Evolutionary conservation across 2,888 invertebrate species (phyloP).

Genomic region (Pammene aurita): DNA sequence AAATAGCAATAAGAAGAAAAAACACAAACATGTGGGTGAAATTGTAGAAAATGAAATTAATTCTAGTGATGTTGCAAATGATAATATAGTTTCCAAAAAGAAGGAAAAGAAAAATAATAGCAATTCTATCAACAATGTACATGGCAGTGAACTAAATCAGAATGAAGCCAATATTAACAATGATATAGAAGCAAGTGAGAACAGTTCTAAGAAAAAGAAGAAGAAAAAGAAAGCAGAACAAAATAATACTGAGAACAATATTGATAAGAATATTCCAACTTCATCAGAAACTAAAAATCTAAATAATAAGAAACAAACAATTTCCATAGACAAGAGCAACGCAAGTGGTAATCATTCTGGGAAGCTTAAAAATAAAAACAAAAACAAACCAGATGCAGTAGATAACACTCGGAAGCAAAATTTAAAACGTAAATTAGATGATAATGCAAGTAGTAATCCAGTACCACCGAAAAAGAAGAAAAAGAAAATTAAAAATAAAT

Average conservation of each 20-base stretch:
- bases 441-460: slow-evolving; percentile 38
- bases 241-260: neutral
- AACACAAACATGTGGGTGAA: slow-evolving; percentile 27
- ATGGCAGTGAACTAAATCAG: slow-evolving; percentile 19
- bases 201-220: slow-evolving; percentile 36
- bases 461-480: slow-evolving; percentile 54
- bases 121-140: slow-evolving; percentile 9
- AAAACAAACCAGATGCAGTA: slow-evolving; percentile 34
- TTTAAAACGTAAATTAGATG: slow-evolving; percentile 48
- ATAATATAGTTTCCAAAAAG: slow-evolving; percentile 15
- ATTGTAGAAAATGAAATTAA: slow-evolving; percentile 33
- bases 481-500: slow-evolving; percentile 45
- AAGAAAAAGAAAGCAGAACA: slow-evolving; percentile 18
- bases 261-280: neutral
- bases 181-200: slow-evolving; percentile 21
- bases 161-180: slow-evolving; percentile 12
- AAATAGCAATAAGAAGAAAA: slow-evolving; percentile 48
- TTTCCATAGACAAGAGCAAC: slow-evolving; percentile 4
- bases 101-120: slow-evolving; percentile 42
- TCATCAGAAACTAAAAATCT: neutral
- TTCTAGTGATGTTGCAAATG: slow-evolving; percentile 2
- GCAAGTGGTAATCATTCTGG: slow-evolving; percentile 20
- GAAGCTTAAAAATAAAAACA: slow-evolving; percentile 48
- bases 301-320: neutral
- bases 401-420: slow-evolving; percentile 29